These are phyloP conservation scores for Cerastis rubricosa DNA, from an alignment of 2,888 invertebrate genomes.

Conservation along the genomic window DNA sequence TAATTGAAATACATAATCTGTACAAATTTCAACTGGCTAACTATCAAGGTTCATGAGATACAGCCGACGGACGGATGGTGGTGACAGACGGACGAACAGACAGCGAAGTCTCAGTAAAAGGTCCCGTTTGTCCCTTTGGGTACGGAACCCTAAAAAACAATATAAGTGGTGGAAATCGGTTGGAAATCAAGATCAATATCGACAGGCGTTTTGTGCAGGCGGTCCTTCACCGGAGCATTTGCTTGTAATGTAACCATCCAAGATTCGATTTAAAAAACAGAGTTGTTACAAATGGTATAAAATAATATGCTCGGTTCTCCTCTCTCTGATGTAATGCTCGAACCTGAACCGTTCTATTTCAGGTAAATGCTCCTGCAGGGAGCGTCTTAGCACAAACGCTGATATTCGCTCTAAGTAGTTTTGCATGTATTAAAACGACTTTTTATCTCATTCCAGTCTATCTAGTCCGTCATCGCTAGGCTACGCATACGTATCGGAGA, in stretches of 20 bases:
- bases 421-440: background rate
- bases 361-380: background rate
- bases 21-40: no score
- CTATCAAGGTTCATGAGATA: no score
- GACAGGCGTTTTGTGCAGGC: background rate
- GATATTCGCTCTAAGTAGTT: background rate
- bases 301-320: background rate
- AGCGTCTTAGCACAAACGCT: background rate
- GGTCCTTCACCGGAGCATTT: background rate
- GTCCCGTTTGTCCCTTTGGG: no score
- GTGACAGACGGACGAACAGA: no score
- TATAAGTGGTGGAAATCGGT: background rate
- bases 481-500: slow-evolving; percentile 77
- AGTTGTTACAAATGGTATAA: background rate
- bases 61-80: no score
- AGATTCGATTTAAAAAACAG: background rate
- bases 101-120: no score
- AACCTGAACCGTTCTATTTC: background rate
- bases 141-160: no score
- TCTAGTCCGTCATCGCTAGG: slow-evolving; percentile 81
- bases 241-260: background rate
- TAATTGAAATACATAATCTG: no score
- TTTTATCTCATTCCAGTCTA: slow-evolving; percentile 72
- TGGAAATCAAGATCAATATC: background rate
- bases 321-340: background rate